These are phyloP conservation scores for Xylophagus ater DNA, from an alignment of 2,888 invertebrate genomes.

Conservation along the genomic window DNA sequence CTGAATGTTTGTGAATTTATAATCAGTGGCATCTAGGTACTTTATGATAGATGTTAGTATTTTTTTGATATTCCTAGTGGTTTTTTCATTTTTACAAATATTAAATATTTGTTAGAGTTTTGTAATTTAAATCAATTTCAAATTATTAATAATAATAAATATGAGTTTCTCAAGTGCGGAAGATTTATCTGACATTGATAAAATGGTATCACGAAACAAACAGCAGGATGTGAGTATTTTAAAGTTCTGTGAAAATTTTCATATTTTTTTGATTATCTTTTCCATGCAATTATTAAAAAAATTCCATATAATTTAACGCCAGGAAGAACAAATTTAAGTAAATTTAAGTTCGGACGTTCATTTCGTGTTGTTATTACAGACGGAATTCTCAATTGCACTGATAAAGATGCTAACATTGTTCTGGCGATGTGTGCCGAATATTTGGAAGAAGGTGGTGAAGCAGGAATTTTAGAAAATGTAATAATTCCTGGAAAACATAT, in stretches of 20 bases:
- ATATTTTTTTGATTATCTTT: neutral
- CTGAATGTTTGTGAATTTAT: too few species aligned
- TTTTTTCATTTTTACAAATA: too few species aligned
- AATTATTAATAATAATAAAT: neutral
- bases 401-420: slow-evolving; percentile 88
- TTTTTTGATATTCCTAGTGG: too few species aligned
- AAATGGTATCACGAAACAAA: neutral
- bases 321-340: slow-evolving; percentile 55
- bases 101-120: too few species aligned
- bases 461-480: slow-evolving; percentile 78
- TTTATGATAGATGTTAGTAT: too few species aligned
- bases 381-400: slow-evolving; percentile 84
- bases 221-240: slow-evolving; percentile 2
- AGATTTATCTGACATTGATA: slow-evolving; percentile 8
- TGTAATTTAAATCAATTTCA: neutral
- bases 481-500: slow-evolving; percentile 95
- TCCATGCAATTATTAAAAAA: neutral
- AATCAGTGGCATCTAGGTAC: too few species aligned
- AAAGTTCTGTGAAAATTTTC: neutral
- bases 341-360: slow-evolving; percentile 79
- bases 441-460: slow-evolving; percentile 61
- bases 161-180: slow-evolving; percentile 15
- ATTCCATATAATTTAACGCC: slow-evolving; percentile 32
- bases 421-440: slow-evolving; percentile 87
- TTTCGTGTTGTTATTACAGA: slow-evolving; percentile 89